phyloP scores from a whole-genome alignment of 1,140 invertebrate genomes.

The Latrodectus geometricus region DNA sequence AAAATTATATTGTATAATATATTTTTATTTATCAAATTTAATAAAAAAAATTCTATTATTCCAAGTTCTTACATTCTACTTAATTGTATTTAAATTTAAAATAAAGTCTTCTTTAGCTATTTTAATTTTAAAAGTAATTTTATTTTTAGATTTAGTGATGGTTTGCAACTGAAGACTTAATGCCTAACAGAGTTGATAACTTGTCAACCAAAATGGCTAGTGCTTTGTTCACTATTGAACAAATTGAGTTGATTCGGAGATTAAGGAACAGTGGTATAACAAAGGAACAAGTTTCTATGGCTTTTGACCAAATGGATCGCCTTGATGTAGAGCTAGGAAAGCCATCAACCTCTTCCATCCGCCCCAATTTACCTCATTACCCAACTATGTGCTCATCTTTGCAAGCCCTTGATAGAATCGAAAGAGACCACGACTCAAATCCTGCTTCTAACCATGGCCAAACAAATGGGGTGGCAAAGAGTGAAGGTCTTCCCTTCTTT shows the following conservation, averaged over 20 bases:
- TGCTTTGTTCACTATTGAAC: slow-evolving; percentile 69
- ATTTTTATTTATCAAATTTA: too few relatives aligned
- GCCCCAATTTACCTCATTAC: slow-evolving; percentile 66
- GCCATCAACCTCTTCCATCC: slow-evolving; percentile 37
- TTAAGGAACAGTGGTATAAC: slow-evolving; percentile 69
- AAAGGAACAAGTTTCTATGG: slow-evolving; percentile 69
- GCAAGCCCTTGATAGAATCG: slow-evolving; percentile 39
- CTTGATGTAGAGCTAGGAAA: slow-evolving; percentile 66
- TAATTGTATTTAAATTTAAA: too few relatives aligned
- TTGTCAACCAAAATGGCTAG: slow-evolving; percentile 61
- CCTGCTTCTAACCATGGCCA: slow-evolving; percentile 30
- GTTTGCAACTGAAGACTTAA: slow-evolving; percentile 46
- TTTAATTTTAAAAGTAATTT: neutral
- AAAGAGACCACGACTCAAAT: slow-evolving; percentile 28
- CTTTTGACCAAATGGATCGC: slow-evolving; percentile 69
- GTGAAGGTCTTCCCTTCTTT: slow-evolving; percentile 35
- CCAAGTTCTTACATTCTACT: too few relatives aligned
- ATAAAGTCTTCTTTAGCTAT: neutral
- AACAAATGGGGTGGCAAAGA: slow-evolving; percentile 42
- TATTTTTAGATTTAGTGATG: slow-evolving; percentile 21
- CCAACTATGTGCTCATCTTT: slow-evolving; percentile 65
- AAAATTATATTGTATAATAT: too few relatives aligned
- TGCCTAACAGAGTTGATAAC: slow-evolving; percentile 60
- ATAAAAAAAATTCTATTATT: too few relatives aligned
- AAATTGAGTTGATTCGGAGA: slow-evolving; percentile 69